These are phyloP conservation scores for Lutraria lutraria DNA, from an alignment of 2,888 invertebrate genomes.

Conservation along the genomic window DNA sequence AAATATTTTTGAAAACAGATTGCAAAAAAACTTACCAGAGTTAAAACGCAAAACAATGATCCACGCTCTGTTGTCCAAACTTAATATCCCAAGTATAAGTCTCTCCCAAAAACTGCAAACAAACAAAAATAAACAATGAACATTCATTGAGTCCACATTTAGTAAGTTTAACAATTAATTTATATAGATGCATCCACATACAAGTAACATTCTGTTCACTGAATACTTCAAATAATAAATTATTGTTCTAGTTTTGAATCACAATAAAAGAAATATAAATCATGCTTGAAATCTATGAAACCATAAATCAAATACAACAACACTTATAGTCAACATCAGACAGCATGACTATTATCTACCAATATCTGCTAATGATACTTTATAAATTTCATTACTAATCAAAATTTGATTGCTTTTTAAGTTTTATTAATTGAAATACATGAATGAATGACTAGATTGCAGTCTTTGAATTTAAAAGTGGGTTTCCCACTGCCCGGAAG, in stretches of 20 bases:
- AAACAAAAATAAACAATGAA: constrained; percentile 7
- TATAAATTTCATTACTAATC: no score
- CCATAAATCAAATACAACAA: not conserved
- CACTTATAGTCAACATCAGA: not conserved
- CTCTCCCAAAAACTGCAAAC: constrained; percentile 10
- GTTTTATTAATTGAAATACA: no score
- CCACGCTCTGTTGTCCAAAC: not conserved
- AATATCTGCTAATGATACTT: not conserved
- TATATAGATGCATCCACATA: not conserved
- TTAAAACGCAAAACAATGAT: constrained; percentile 6
- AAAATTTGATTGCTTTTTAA: no score
- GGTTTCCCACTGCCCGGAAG: no score
- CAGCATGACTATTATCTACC: not conserved
- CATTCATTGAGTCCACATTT: not conserved
- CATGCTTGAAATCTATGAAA: not conserved
- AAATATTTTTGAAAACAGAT: not conserved
- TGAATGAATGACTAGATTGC: no score
- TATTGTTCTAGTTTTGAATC: not conserved
- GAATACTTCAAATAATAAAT: not conserved
- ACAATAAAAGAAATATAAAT: not conserved
- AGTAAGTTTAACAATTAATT: not conserved
- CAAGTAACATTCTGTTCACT: not conserved
- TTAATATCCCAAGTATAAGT: constrained; percentile 5
- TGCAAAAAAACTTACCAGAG: constrained; percentile 19
- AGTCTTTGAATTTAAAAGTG: no score